Percentiles rank a stretch among this genome's conserved stretches.
Evolutionary conservation across 2,113 vertebrate genomes (phyloP).

Genomic region (Penelope pileata): DNA sequence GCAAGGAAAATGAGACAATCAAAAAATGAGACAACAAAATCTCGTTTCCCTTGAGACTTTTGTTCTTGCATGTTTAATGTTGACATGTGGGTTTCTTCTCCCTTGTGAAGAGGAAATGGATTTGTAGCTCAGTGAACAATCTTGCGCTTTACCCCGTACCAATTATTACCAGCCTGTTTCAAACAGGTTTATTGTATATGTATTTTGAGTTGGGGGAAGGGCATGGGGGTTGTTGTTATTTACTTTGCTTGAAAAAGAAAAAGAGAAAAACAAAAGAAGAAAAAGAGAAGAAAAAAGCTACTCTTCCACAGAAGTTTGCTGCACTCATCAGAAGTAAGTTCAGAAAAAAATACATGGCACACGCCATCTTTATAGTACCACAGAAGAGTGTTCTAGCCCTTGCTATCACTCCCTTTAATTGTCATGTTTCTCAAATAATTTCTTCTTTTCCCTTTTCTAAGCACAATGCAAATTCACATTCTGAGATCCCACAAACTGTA

Average conservation of each 20-base stretch:
- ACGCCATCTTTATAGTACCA: not conserved
- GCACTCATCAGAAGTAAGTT: not conserved
- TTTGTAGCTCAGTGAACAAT: not conserved
- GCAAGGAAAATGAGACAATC: not conserved
- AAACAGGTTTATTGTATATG: not conserved
- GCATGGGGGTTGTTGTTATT: not conserved
- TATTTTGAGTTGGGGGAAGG: not conserved
- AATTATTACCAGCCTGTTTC: not conserved
- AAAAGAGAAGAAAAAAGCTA: not conserved
- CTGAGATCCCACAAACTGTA: not conserved
- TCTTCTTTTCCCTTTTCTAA: not conserved
- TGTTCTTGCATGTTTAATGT: not conserved
- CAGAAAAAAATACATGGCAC: not conserved
- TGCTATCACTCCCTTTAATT: not conserved
- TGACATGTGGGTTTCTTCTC: not conserved
- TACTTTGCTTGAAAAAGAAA: not conserved
- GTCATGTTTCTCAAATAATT: not conserved
- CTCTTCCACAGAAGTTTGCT: not conserved
- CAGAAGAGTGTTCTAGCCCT: not conserved
- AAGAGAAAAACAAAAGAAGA: not conserved
- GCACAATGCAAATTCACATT: not conserved
- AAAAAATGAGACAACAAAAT: not conserved
- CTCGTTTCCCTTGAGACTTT: not conserved
- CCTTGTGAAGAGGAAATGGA: conserved; percentile 3
- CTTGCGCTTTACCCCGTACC: not conserved